phyloP scores from a whole-genome alignment of 2,888 invertebrate species.

The Xestobium rufovillosum region DNA sequence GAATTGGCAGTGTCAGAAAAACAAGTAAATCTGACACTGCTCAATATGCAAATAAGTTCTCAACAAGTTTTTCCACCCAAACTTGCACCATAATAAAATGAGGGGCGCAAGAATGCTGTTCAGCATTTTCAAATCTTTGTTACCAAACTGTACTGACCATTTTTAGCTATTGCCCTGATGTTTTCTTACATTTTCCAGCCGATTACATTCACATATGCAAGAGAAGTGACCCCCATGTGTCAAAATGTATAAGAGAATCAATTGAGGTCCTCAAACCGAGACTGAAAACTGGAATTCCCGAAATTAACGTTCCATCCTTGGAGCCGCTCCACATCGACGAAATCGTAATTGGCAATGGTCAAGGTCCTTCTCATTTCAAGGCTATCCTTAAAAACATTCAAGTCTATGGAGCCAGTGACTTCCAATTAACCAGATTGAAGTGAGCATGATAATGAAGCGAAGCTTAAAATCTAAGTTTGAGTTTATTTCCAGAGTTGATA shows the following conservation, averaged over 20 bases:
- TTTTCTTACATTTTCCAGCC: constrained; percentile 54
- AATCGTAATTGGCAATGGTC: constrained; percentile 53
- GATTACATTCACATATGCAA: constrained; percentile 58
- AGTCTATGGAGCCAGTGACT: constrained; percentile 48
- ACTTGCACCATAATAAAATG: too few species aligned
- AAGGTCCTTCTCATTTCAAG: constrained; percentile 41
- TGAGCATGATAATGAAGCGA: constrained; percentile 43
- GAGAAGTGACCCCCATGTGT: constrained; percentile 54
- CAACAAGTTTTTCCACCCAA: too few species aligned
- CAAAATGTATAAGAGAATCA: constrained; percentile 55
- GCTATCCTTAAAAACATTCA: constrained; percentile 47
- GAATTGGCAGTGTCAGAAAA: too few species aligned
- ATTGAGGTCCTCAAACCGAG: constrained; percentile 53
- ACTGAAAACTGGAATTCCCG: constrained; percentile 56
- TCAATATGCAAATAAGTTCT: too few species aligned
- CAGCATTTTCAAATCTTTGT: too few species aligned
- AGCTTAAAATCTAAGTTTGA: constrained; percentile 1
- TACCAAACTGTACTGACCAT: too few species aligned
- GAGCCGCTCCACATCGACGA: constrained; percentile 58
- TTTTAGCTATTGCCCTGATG: too few species aligned
- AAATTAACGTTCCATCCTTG: constrained; percentile 58
- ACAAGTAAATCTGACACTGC: too few species aligned
- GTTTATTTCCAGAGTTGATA: constrained; percentile 44
- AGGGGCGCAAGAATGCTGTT: too few species aligned
- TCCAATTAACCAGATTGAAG: constrained; percentile 48